phyloP scores from a whole-genome alignment of 2,113 vertebrate genomes.

The Lycaon pictus region DNA sequence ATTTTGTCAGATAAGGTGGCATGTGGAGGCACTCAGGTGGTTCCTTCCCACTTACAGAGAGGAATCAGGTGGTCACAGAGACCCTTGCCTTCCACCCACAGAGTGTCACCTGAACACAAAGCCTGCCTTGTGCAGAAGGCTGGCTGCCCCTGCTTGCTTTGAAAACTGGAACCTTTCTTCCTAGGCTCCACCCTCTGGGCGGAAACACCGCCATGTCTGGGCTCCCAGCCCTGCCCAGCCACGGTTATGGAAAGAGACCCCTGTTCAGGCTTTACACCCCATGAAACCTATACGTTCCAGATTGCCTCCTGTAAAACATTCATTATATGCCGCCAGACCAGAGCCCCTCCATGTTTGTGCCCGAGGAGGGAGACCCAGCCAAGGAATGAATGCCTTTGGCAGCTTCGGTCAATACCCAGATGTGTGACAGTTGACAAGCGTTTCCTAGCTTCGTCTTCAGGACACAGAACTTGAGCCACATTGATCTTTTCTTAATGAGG shows the following conservation, averaged over 20 bases:
- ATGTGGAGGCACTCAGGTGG: fast-evolving
- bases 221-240: fast-evolving
- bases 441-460: not conserved
- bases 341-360: conserved; percentile 30
- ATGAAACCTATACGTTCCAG: not conserved
- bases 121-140: not conserved
- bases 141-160: not conserved
- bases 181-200: not conserved
- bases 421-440: not conserved
- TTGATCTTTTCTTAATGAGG: not conserved
- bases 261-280: not conserved
- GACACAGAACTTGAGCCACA: not conserved
- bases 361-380: not conserved
- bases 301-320: not conserved
- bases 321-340: not conserved
- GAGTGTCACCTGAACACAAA: not conserved
- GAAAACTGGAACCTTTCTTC: not conserved
- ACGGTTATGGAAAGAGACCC: not conserved
- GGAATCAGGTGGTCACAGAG: not conserved
- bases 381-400: not conserved
- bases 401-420: not conserved
- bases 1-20: not conserved
- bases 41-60: not conserved
- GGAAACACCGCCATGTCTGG: not conserved
- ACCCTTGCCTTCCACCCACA: not conserved